Conservation (phyloP, 2,113 vertebrate species). For the Atrichornis clamosus region DNA sequence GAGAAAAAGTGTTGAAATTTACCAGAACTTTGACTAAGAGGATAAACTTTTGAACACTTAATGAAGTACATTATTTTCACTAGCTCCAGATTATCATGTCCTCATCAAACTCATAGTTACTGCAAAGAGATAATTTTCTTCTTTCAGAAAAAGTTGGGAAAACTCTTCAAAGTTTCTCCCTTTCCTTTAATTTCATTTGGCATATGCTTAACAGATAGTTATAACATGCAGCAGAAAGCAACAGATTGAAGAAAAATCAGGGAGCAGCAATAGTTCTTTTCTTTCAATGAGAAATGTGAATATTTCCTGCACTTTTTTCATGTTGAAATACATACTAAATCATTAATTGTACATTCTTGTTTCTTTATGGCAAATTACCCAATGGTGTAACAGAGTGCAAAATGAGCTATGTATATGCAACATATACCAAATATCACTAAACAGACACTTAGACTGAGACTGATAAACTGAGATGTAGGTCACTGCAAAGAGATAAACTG, state of each 20-base stretch:
- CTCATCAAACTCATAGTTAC: neutral
- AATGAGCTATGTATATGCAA: neutral
- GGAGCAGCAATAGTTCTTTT: neutral
- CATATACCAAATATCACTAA: neutral
- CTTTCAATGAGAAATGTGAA: neutral
- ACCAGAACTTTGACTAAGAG: neutral
- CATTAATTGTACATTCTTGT: neutral
- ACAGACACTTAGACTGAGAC: neutral
- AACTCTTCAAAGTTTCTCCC: neutral
- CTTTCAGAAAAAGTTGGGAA: neutral
- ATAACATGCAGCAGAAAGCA: neutral
- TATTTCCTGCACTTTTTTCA: neutral
- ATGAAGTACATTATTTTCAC: neutral
- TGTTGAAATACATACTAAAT: neutral
- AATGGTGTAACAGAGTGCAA: neutral
- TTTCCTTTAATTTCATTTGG: neutral
- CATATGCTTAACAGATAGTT: neutral
- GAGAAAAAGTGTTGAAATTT: neutral
- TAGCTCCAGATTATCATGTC: neutral
- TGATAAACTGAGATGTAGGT: neutral
- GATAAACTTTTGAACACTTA: neutral
- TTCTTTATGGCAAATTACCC: constrained; percentile 6
- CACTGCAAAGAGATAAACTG: neutral
- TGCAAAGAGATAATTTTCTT: neutral
- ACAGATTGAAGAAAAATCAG: neutral